A percentile compares a stretch with the other conserved stretches of the same genome.
Conservation (phyloP, 2,797 vertebrate species). For the Erithacus rubecula region DNA sequence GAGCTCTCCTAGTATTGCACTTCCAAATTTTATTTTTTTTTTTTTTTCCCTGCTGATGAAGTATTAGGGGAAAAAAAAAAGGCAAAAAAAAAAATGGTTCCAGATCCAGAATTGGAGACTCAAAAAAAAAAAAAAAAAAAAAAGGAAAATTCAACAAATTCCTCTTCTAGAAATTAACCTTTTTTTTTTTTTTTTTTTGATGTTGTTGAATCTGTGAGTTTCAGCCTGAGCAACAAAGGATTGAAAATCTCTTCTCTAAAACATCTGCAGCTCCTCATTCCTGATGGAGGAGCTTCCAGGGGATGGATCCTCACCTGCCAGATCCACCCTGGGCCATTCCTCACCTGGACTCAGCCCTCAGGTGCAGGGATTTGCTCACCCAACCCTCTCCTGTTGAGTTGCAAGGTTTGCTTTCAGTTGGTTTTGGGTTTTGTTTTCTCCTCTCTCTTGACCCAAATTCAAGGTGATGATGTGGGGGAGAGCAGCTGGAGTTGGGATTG, state of each 20-base stretch:
- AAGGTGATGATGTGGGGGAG: neutral
- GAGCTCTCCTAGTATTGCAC: conserved; percentile 41
- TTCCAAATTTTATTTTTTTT: neutral
- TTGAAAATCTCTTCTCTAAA: neutral
- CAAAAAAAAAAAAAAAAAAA: neutral
- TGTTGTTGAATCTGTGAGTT: neutral
- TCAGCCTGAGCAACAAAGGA: conserved; percentile 10
- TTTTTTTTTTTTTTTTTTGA: neutral
- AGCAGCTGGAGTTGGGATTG: neutral
- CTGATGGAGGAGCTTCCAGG: neutral
- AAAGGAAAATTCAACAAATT: neutral
- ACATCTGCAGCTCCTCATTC: neutral
- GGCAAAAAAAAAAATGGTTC: accelerated
- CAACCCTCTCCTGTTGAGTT: accelerated
- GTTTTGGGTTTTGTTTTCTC: neutral
- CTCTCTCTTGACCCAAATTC: neutral
- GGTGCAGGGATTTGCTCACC: neutral
- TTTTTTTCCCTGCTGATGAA: neutral
- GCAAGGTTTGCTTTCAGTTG: neutral
- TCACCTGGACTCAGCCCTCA: neutral
- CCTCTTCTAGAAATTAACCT: neutral
- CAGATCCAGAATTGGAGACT: neutral
- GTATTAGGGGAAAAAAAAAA: neutral
- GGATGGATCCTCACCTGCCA: neutral
- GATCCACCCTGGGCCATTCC: neutral